These are phyloP conservation scores for Esox niger DNA, from an alignment of 2,113 vertebrate species.

Conservation along the genomic window DNA sequence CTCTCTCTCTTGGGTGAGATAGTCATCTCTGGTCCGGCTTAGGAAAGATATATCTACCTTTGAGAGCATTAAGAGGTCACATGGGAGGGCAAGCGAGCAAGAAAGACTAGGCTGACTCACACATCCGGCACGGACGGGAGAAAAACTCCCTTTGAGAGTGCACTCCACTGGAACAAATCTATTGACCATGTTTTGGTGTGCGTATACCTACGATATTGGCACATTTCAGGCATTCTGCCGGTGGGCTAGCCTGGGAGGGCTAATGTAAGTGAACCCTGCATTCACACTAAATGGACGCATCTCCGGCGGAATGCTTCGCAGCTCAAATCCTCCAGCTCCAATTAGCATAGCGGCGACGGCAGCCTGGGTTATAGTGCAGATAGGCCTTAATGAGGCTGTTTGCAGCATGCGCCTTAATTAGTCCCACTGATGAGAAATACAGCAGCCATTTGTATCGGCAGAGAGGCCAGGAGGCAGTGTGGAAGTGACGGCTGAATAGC, in stretches of 20 bases:
- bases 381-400: constrained; percentile 59
- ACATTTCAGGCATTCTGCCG: constrained; percentile 29
- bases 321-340: constrained; percentile 45
- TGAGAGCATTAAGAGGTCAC: neutral
- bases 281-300: constrained; percentile 32
- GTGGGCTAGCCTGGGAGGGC: constrained; percentile 28
- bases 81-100: neutral
- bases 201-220: constrained; percentile 14
- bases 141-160: neutral
- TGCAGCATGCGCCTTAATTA: constrained; percentile 50
- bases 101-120: neutral
- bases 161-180: neutral
- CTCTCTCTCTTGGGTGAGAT: constrained; percentile 18
- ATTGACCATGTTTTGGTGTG: constrained; percentile 23
- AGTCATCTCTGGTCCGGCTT: neutral
- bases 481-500: constrained; percentile 45
- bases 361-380: constrained; percentile 52
- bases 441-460: constrained; percentile 39
- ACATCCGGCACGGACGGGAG: neutral
- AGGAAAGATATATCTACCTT: neutral
- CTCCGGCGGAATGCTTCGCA: constrained; percentile 5
- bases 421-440: constrained; percentile 46
- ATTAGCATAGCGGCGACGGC: constrained; percentile 46
- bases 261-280: constrained; percentile 1
- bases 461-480: constrained; percentile 36